These are phyloP conservation scores for Metalampra italica DNA, from an alignment of 2,888 invertebrate species.

Conservation along the genomic window DNA sequence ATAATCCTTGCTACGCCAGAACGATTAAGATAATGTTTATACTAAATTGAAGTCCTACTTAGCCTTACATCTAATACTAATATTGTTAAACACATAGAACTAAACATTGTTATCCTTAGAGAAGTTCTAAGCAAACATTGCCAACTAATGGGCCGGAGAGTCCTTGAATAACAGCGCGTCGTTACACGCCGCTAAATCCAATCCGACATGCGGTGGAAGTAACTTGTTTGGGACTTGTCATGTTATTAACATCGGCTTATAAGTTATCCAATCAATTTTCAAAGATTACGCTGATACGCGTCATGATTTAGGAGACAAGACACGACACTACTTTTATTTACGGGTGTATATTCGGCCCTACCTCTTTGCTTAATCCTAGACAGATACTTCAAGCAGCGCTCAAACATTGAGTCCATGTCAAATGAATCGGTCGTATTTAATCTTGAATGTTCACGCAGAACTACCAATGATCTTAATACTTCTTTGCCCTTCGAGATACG, in stretches of 20 bases:
- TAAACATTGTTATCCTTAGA: not conserved
- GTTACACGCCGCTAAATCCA: not conserved
- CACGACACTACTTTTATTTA: too few species aligned
- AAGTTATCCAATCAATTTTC: slow-evolving; percentile 11
- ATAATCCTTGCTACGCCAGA: too few species aligned
- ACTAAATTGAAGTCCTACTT: too few species aligned
- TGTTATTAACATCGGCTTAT: slow-evolving; percentile 2
- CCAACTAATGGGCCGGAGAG: not conserved
- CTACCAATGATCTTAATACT: not conserved
- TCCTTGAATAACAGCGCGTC: not conserved
- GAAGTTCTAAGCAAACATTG: not conserved
- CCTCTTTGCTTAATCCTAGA: too few species aligned
- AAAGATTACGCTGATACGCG: not conserved
- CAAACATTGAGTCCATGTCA: too few species aligned
- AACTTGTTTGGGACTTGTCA: slow-evolving; percentile 7
- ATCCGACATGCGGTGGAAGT: not conserved
- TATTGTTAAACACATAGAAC: not conserved
- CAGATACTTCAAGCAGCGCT: too few species aligned
- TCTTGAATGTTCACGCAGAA: not conserved
- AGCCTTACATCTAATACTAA: too few species aligned
- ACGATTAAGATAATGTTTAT: too few species aligned
- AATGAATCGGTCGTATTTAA: not conserved
- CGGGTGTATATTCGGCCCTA: too few species aligned
- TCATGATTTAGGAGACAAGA: too few species aligned
- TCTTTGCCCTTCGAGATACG: not conserved